Conservation (phyloP, 1,140 invertebrate species). For the Dermatophagoides farinae region DNA sequence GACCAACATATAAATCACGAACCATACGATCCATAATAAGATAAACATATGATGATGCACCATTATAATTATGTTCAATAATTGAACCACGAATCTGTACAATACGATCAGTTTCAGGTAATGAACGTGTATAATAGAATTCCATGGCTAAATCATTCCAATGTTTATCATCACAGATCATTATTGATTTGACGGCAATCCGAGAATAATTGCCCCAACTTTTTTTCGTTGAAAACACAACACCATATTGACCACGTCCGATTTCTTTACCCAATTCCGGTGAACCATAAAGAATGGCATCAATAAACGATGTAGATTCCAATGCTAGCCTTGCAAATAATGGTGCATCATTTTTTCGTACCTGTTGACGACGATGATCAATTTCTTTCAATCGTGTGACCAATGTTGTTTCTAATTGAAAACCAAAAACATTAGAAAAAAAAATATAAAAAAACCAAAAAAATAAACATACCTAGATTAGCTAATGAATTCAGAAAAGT, state of each 20-base stretch:
- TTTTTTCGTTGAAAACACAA: constrained; percentile 61
- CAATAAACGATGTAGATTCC: constrained; percentile 61
- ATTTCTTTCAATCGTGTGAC: constrained; percentile 52
- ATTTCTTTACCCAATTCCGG: constrained; percentile 58
- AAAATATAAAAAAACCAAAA: neutral
- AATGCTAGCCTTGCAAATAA: constrained; percentile 56
- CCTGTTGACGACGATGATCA: constrained; percentile 47
- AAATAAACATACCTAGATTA: constrained; percentile 33
- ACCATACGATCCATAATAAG: constrained; percentile 47
- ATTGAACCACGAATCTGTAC: constrained; percentile 58
- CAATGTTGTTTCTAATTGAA: constrained; percentile 32
- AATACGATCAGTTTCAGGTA: constrained; percentile 60
- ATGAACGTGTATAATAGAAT: constrained; percentile 63
- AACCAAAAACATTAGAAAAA: neutral
- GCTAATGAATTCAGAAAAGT: constrained; percentile 43
- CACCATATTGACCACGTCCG: constrained; percentile 71
- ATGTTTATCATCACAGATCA: constrained; percentile 70
- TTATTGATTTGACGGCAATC: constrained; percentile 71
- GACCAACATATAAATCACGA: constrained; percentile 57
- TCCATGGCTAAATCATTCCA: constrained; percentile 81
- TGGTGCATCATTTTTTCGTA: constrained; percentile 56
- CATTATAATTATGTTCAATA: constrained; percentile 52
- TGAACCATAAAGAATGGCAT: constrained; percentile 49
- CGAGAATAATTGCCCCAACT: constrained; percentile 46
- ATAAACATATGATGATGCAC: constrained; percentile 45